Evolutionary conservation across 2,113 vertebrate genomes (phyloP).

Genomic region (Rhea americana): DNA sequence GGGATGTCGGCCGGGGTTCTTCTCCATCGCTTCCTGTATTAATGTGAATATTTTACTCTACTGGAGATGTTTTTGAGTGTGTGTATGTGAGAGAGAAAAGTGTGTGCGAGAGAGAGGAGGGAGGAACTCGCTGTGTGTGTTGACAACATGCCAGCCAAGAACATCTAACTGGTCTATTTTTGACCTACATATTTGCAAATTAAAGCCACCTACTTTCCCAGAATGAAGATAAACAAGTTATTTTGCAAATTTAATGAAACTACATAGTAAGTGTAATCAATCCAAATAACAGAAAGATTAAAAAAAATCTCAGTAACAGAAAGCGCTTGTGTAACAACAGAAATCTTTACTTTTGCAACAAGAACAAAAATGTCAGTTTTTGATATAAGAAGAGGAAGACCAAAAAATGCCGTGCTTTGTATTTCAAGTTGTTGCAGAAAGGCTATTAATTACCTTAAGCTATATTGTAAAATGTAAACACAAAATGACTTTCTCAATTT

Average conservation of each 20-base stretch:
- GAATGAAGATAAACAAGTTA: constrained; percentile 58
- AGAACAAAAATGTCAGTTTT: background rate
- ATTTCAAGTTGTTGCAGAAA: background rate
- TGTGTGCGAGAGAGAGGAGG: background rate
- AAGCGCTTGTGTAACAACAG: background rate
- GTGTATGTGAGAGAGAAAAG: background rate
- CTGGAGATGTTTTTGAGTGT: constrained; percentile 42
- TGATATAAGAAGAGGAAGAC: background rate
- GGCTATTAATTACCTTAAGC: background rate
- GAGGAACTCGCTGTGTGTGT: constrained; percentile 36
- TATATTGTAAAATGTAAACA: background rate
- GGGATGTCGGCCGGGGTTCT: constrained; percentile 73
- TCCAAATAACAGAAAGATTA: constrained; percentile 29
- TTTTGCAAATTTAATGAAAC: constrained; percentile 53
- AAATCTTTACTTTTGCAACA: background rate
- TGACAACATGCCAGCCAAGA: constrained; percentile 44
- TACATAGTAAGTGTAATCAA: constrained; percentile 35
- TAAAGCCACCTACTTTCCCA: constrained; percentile 25
- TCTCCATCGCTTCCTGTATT: constrained; percentile 71
- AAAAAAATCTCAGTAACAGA: background rate
- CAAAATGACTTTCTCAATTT: background rate
- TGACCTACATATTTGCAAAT: constrained; percentile 56
- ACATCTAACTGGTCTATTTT: constrained; percentile 44
- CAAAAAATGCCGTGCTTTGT: background rate
- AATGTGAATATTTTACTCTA: constrained; percentile 72